These are phyloP conservation scores for Willisornis vidua DNA, from an alignment of 2,113 vertebrate genomes.

Conservation along the genomic window DNA sequence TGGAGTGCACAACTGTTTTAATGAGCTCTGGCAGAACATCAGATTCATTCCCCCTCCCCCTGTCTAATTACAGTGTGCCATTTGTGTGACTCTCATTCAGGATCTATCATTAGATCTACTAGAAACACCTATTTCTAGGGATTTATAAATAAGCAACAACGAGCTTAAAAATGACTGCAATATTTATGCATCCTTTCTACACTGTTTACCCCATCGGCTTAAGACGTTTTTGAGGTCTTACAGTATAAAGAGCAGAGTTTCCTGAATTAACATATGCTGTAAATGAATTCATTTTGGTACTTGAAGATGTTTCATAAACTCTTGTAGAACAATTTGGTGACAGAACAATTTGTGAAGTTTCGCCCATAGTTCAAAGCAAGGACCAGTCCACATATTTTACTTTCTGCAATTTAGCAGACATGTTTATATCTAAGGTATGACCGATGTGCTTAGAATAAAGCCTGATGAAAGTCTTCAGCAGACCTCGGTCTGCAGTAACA, in stretches of 20 bases:
- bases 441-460: not conserved
- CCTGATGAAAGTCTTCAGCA: not conserved
- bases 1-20: constrained; percentile 32
- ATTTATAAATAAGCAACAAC: constrained; percentile 25
- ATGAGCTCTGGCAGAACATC: constrained; percentile 54
- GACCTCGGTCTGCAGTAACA: not conserved
- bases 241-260: not conserved
- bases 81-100: constrained; percentile 27
- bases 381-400: not conserved
- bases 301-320: constrained; percentile 23
- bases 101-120: constrained; percentile 31
- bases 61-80: constrained; percentile 8
- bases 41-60: not conserved
- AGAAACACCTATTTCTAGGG: constrained; percentile 6
- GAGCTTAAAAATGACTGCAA: not conserved
- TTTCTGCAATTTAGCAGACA: not conserved
- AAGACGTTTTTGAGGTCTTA: not conserved
- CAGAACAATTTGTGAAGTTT: not conserved
- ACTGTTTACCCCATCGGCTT: not conserved
- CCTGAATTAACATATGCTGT: not conserved
- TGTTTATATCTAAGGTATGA: not conserved
- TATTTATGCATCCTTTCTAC: not conserved
- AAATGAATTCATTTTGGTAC: constrained; percentile 32
- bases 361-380: constrained; percentile 1
- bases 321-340: not conserved